These are phyloP conservation scores for Chelonoidis abingdonii DNA, from an alignment of 2,113 vertebrate genomes.

Conservation along the genomic window DNA sequence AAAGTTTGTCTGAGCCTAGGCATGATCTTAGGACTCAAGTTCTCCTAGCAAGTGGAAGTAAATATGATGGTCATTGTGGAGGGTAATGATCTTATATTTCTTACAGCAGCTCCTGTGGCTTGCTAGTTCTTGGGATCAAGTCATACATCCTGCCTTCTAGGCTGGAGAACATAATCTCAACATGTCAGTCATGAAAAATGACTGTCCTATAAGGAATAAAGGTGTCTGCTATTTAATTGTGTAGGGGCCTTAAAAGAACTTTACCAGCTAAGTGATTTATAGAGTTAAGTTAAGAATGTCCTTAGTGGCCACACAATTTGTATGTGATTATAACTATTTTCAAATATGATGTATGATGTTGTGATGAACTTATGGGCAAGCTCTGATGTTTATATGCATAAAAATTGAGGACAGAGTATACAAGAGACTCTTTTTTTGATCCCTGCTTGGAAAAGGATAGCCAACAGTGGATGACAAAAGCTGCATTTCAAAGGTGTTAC, in stretches of 20 bases:
- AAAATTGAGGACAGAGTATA: not conserved
- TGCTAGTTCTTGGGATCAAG: not conserved
- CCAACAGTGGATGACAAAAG: not conserved
- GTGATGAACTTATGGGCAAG: not conserved
- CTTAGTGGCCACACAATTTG: not conserved
- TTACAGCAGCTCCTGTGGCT: not conserved
- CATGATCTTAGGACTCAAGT: not conserved
- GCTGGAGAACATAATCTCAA: not conserved
- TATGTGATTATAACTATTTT: not conserved
- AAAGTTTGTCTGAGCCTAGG: rapidly evolving
- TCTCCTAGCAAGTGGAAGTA: not conserved
- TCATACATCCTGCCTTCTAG: not conserved
- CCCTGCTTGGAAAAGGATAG: not conserved
- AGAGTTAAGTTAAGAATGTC: not conserved
- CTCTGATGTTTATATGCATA: not conserved
- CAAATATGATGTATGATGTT: not conserved
- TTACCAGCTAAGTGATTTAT: not conserved
- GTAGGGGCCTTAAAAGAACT: not conserved
- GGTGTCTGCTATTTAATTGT: not conserved
- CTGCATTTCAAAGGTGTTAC: not conserved
- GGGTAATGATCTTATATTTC: not conserved
- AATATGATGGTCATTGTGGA: not conserved
- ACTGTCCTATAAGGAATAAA: not conserved
- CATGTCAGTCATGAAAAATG: not conserved
- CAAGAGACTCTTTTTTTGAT: not conserved